A percentile compares a stretch with the other conserved stretches of the same genome.
phyloP scores from a whole-genome alignment of 92 coral and sea anemone genomes.

The Diadumene lineata region DNA sequence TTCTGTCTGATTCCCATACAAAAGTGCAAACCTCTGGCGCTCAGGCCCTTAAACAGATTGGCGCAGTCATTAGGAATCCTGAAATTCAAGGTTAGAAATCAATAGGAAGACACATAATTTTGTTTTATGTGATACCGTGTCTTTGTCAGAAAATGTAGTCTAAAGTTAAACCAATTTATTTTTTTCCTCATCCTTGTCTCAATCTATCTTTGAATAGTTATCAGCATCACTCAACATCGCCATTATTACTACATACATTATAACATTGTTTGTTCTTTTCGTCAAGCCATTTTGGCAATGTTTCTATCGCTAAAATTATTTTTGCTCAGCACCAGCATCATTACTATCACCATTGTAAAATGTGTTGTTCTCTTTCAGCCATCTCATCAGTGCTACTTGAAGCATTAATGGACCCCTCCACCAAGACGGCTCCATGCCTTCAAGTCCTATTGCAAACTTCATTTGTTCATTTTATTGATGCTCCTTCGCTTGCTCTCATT shows the following conservation, averaged over 20 bases:
- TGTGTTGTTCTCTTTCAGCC: constrained; percentile 54
- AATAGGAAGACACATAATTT: background rate
- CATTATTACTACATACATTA: too few relatives aligned
- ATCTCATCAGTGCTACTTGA: constrained; percentile 90
- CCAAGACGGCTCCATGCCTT: constrained; percentile 86
- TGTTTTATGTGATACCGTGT: too few relatives aligned
- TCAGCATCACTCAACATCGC: too few relatives aligned
- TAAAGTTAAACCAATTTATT: too few relatives aligned
- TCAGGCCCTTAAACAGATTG: constrained; percentile 93
- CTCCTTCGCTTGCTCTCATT: constrained; percentile 93
- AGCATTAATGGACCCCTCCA: constrained; percentile 95
- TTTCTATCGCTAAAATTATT: too few relatives aligned
- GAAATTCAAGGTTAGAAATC: constrained; percentile 80
- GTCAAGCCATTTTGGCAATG: too few relatives aligned
- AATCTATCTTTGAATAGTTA: too few relatives aligned
- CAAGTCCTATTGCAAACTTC: constrained; percentile 89
- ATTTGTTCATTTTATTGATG: constrained; percentile 96
- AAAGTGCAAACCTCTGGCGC: constrained; percentile 98
- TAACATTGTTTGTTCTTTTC: too few relatives aligned
- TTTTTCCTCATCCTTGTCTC: too few relatives aligned
- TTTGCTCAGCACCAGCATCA: too few relatives aligned
- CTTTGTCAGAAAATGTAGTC: too few relatives aligned
- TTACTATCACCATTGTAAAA: too few relatives aligned
- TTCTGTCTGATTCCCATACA: constrained; percentile 90
- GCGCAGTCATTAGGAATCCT: constrained; percentile 96